A percentile compares a stretch with the other conserved stretches of the same genome.
Evolutionary conservation across 2,797 vertebrate species (phyloP).

Genomic region (Calcarius lapponicus): DNA sequence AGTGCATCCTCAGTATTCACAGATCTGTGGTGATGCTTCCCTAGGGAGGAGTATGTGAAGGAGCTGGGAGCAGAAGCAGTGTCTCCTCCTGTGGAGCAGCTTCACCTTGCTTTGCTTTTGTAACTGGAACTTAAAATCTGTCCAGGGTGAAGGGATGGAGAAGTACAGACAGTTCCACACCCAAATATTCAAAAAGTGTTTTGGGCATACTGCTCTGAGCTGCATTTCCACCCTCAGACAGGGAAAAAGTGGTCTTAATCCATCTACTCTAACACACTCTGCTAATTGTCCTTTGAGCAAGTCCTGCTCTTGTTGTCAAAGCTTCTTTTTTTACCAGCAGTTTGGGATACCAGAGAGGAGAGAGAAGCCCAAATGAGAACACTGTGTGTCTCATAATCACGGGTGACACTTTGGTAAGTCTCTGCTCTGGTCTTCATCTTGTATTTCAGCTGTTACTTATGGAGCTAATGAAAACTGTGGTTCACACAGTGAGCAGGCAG

Average conservation of each 20-base stretch:
- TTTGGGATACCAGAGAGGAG: neutral
- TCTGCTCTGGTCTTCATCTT: neutral
- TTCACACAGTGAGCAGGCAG: rapidly evolving
- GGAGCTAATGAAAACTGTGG: neutral
- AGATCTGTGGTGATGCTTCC: neutral
- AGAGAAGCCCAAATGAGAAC: neutral
- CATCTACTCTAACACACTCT: neutral
- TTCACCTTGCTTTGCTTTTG: neutral
- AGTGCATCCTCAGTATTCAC: neutral
- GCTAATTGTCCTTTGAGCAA: rapidly evolving
- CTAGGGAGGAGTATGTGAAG: neutral
- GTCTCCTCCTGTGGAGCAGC: neutral
- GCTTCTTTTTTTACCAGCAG: neutral
- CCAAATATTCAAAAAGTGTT: neutral
- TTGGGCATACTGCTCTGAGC: neutral
- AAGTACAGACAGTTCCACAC: neutral
- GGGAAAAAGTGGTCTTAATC: neutral
- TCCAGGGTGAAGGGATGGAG: neutral
- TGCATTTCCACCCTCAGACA: rapidly evolving
- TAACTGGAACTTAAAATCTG: neutral
- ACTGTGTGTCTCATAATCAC: neutral
- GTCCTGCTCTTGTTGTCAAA: neutral
- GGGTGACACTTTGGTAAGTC: neutral
- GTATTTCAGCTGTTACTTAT: neutral
- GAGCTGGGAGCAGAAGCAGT: neutral